Conservation (phyloP, 1,140 invertebrate genomes). For the Zaprionus africanus region DNA sequence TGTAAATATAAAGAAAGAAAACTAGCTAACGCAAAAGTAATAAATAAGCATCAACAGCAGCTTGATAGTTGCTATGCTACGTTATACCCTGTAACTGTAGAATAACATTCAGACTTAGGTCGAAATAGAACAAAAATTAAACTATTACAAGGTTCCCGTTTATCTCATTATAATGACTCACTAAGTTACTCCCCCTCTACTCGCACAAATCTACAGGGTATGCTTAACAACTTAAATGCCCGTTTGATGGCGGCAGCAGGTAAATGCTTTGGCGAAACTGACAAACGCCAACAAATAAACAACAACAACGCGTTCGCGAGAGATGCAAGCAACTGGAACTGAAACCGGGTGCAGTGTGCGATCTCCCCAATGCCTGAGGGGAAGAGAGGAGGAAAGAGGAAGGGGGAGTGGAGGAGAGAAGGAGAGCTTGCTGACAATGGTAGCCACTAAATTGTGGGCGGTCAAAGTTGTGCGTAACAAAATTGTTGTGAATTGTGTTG, state of each 20-base stretch:
- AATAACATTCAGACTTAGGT: not conserved
- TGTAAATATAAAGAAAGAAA: not conserved
- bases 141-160: not conserved
- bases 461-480: slow-evolving; percentile 65
- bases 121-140: too few relatives aligned
- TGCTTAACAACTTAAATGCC: slow-evolving; percentile 48
- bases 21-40: too few relatives aligned
- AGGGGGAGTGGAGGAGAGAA: too few relatives aligned
- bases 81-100: not conserved
- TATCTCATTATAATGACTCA: not conserved
- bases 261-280: slow-evolving; percentile 55
- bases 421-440: slow-evolving; percentile 21
- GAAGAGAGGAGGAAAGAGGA: not conserved
- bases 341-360: slow-evolving; percentile 50
- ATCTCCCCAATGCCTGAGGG: not conserved
- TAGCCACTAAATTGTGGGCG: slow-evolving; percentile 67
- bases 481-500: slow-evolving; percentile 74
- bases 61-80: not conserved
- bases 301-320: slow-evolving; percentile 1
- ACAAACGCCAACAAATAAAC: slow-evolving; percentile 24
- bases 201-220: slow-evolving; percentile 13
- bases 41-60: too few relatives aligned
- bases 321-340: slow-evolving; percentile 35
- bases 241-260: slow-evolving; percentile 51
- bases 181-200: not conserved